Evolutionary conservation across 92 coral and sea anemone species (phyloP).

Genomic region (Epizoanthus ramosus): DNA sequence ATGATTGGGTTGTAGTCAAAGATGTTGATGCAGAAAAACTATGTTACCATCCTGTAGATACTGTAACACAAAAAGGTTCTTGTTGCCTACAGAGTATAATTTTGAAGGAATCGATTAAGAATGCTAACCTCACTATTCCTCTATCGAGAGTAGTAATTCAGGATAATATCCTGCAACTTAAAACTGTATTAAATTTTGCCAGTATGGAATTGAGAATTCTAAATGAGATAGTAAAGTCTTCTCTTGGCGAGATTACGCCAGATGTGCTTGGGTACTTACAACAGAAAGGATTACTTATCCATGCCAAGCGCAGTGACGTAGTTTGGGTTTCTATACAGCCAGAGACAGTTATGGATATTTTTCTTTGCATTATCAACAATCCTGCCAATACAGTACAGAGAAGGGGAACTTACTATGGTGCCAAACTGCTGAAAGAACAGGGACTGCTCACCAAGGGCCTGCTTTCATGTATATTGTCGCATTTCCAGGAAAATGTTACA

Average conservation of each 20-base stretch:
- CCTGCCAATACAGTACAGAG: background rate
- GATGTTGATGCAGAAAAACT: background rate
- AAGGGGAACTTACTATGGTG: constrained; percentile 1
- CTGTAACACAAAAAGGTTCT: background rate
- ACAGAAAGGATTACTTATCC: background rate
- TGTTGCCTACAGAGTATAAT: background rate
- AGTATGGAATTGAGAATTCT: background rate
- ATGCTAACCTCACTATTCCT: background rate
- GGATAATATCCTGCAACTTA: background rate
- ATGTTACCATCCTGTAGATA: background rate
- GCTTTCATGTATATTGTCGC: background rate
- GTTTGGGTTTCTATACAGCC: constrained; percentile 1
- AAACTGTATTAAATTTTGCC: background rate
- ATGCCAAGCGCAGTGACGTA: background rate
- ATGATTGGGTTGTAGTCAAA: background rate
- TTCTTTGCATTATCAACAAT: background rate
- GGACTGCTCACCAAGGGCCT: constrained; percentile 4
- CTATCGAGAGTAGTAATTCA: background rate
- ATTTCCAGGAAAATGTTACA: background rate
- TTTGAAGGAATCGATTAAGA: background rate
- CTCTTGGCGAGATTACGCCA: background rate
- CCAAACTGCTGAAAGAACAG: background rate
- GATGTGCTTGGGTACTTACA: background rate
- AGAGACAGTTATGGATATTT: background rate
- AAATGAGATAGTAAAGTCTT: background rate